Evolutionary conservation across 1,140 invertebrate genomes (phyloP), one percentile per base, ranked within the genome.

Genomic region (Zaprionus taronus): DNA sequence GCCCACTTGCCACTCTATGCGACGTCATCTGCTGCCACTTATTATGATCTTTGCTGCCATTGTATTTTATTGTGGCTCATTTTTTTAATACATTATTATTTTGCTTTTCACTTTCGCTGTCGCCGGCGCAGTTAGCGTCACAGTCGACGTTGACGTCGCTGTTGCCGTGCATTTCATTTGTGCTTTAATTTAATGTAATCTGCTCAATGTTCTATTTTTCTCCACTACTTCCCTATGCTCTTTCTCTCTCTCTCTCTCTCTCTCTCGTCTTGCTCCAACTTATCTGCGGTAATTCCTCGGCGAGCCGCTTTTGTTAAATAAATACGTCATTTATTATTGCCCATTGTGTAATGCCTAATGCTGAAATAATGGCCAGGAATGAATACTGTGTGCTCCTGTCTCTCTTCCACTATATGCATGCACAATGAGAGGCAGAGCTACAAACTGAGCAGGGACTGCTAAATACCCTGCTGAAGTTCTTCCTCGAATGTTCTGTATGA

Each of bases 131-230:
- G 26, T 60, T 22, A 28, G 49, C 56, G 44, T 71, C 44, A 7
- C 31, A 26, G 56, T 61, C 41, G 60, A 1, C 24, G 20, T 53
- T 20, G 36, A 4, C 11, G 36, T 53, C 51, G 22, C 61, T 41
- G 77, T 63, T 41, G 53, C 31, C 61, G 57, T 69, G 72, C 72
- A 65, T 77, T 81, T 80, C 72, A 81, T 80, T 81, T 85, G 78
- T 81, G 73, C 58, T 55, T 77, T 74, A 83, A 87, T 83, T 87
- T 74, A 87, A 74, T 77, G 66, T 72, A 77, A 82, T 77, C 76
- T 73, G 63, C 55, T 70, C 66, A 80, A 80, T 75, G 67, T 79
- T 79, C 68, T 82, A 79, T 63, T 79, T 66, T 44, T 55, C 7
- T 58, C 20, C 56, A 9, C 31, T 47, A 22, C 22, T 36, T 41